Evolutionary conservation across 1,140 invertebrate genomes (phyloP).

Genomic region (Solen grandis): DNA sequence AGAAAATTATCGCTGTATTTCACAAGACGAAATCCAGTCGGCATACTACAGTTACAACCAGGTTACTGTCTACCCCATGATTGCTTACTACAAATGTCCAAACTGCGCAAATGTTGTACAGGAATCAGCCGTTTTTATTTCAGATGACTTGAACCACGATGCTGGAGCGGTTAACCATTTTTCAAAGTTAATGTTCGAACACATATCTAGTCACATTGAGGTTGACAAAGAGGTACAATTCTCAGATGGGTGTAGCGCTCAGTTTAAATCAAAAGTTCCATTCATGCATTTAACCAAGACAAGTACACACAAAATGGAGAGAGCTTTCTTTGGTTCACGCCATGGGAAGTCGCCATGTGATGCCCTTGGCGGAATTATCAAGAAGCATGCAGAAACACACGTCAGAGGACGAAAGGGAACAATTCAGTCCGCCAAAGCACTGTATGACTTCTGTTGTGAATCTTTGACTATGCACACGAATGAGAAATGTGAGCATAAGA

Average conservation of each 20-base stretch:
- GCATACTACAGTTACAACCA: conserved; percentile 27
- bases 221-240: conserved; percentile 12
- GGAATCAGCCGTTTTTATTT: conserved; percentile 19
- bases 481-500: not conserved
- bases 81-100: conserved; percentile 32
- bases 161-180: conserved; percentile 1
- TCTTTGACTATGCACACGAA: not conserved
- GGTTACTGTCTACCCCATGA: conserved; percentile 20
- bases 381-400: not conserved
- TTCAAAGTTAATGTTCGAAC: not conserved
- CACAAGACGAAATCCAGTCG: conserved; percentile 19
- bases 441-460: not conserved
- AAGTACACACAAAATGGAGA: not conserved
- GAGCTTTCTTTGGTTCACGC: not conserved
- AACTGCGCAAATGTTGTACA: not conserved
- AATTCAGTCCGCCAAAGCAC: not conserved
- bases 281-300: not conserved
- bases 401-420: not conserved
- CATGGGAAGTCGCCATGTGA: conserved; percentile 16
- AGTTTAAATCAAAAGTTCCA: conserved; percentile 12
- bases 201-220: not conserved
- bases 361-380: not conserved
- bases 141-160: conserved; percentile 14
- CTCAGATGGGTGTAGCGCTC: conserved; percentile 1
- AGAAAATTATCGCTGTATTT: conserved; percentile 40